phyloP scores from a whole-genome alignment of 1,140 invertebrate genomes.

The Oreohelix idahoensis region DNA sequence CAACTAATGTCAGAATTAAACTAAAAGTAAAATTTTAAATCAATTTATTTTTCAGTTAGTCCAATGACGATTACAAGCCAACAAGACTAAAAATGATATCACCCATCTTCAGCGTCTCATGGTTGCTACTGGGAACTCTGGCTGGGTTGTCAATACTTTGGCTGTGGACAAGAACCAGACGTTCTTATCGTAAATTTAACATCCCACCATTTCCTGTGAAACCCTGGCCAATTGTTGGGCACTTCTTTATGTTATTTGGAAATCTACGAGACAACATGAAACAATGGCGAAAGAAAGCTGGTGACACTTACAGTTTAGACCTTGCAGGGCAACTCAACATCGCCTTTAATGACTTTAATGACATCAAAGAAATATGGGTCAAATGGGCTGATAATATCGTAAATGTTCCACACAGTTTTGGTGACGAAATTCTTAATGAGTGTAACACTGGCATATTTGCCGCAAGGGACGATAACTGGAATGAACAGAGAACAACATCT shows the following conservation, averaged over 20 bases:
- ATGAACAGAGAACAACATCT: background rate
- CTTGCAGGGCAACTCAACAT: background rate
- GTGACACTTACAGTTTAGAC: conserved; percentile 3
- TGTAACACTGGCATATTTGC: background rate
- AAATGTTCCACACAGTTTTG: background rate
- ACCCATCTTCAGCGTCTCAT: background rate
- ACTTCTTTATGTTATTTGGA: background rate
- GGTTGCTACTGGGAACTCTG: background rate
- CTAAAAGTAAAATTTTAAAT: too few species aligned
- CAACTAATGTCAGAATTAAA: too few species aligned
- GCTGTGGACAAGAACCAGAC: background rate
- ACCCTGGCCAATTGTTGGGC: background rate
- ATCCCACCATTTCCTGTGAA: background rate
- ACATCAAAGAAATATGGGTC: background rate
- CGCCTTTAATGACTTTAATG: background rate
- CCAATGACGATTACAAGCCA: too few species aligned
- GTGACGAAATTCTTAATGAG: background rate
- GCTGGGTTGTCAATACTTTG: background rate
- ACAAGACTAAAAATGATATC: background rate
- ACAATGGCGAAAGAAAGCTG: background rate
- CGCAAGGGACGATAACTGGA: background rate
- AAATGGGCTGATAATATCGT: background rate
- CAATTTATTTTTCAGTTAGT: too few species aligned
- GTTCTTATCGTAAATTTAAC: background rate
- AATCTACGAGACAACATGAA: background rate